Conservation (phyloP, 2,888 invertebrate species). For the Meghimatium bilineatum region DNA sequence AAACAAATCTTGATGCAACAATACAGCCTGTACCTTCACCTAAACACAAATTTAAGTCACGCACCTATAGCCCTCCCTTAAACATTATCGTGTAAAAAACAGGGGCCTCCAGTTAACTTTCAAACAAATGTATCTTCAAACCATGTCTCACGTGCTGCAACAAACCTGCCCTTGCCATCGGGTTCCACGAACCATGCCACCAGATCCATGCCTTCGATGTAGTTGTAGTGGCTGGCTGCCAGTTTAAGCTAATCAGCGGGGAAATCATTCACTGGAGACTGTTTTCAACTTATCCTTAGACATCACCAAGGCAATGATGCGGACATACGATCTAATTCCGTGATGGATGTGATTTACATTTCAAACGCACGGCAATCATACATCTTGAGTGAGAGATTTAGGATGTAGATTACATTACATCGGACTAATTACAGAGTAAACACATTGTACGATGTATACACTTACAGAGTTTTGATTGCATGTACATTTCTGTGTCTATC, state of each 20-base stretch:
- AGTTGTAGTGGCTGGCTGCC: not conserved
- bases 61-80: not conserved
- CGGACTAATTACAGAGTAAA: too few species aligned
- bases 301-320: not conserved
- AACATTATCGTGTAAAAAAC: not conserved
- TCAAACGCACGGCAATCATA: too few species aligned
- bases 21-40: not conserved
- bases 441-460: too few species aligned
- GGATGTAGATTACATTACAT: too few species aligned
- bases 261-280: not conserved
- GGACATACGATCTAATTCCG: not conserved
- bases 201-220: not conserved
- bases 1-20: too few species aligned
- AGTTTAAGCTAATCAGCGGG: conserved; percentile 3
- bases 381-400: too few species aligned
- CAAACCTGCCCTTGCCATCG: not conserved
- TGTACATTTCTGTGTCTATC: too few species aligned
- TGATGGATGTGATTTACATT: too few species aligned
- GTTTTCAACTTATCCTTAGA: conserved; percentile 6
- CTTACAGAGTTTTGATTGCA: too few species aligned
- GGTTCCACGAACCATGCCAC: not conserved
- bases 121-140: conserved; percentile 21
- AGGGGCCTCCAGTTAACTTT: not conserved
- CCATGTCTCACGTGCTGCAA: conserved; percentile 9
- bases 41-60: too few species aligned